Evolutionary conservation across 2,888 invertebrate species (phyloP).

Genomic region (Volucella zonaria): DNA sequence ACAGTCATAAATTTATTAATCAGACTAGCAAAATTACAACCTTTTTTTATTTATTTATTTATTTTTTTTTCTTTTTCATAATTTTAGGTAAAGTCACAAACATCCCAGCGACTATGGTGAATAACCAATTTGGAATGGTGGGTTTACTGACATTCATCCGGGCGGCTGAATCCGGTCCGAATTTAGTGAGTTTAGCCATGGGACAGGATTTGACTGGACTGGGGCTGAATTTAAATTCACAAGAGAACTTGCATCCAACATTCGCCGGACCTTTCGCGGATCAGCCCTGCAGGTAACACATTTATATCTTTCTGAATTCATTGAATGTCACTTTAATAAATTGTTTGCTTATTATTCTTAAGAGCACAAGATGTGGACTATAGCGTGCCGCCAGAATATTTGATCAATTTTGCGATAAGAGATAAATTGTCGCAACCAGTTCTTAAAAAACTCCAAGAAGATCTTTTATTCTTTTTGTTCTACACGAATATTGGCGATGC

Average conservation of each 20-base stretch:
- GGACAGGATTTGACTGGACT: slow-evolving; percentile 99
- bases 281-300: slow-evolving; percentile 90
- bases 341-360: slow-evolving; percentile 56
- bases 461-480: slow-evolving; percentile 99
- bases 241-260: slow-evolving; percentile 98
- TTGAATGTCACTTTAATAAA: neutral
- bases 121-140: slow-evolving; percentile 99
- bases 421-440: slow-evolving; percentile 97
- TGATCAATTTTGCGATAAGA: slow-evolving; percentile 97
- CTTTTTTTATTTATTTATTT: neutral
- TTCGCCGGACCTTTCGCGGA: slow-evolving; percentile 99
- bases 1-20: neutral
- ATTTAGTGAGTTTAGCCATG: slow-evolving; percentile 96
- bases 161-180: slow-evolving; percentile 98
- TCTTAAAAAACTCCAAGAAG: slow-evolving; percentile 98
- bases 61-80: slow-evolving; percentile 14
- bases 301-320: neutral
- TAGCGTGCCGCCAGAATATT: slow-evolving; percentile 98
- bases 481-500: slow-evolving; percentile 99
- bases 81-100: slow-evolving; percentile 95
- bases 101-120: slow-evolving; percentile 99
- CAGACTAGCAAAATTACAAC: slow-evolving; percentile 42
- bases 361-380: slow-evolving; percentile 99
- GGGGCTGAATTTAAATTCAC: slow-evolving; percentile 98
- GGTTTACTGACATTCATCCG: slow-evolving; percentile 98